Evolutionary conservation across 1,140 invertebrate species (phyloP), one percentile per base, ranked within the genome.

Genomic region (Rhagoletis pomonella): DNA sequence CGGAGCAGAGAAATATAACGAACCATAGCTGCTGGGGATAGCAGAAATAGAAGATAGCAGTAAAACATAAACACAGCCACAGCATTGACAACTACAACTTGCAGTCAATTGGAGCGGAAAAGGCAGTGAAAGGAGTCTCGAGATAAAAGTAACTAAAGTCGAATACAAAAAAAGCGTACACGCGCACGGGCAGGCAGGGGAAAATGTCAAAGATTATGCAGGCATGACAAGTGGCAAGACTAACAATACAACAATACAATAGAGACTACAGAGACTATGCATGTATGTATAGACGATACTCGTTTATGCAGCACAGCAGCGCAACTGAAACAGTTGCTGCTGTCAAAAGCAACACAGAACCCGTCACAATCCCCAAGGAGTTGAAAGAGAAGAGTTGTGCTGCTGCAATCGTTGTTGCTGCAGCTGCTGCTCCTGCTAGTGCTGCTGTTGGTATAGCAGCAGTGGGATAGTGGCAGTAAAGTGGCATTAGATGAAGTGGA

Each of bases 401-500:
- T 29, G 42, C 65, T 29, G 29, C 65, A n/a, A n/a, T 67, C 65
- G n/a, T 29, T 29, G 29, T 29, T 29, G 29, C 29, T 29, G n/a
- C n/a, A n/a, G n/a, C n/a, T n/a, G n/a, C n/a, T n/a, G n/a, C n/a
- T n/a, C n/a, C n/a, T n/a, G n/a, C n/a, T n/a, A 12, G 69, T 3
- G 47, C 17, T 10, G 44, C 14, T 1, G 44, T 6, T 55, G 19
- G 47, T 3, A 2, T n/a, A 42, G 50, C 73, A 29, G 29, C 29
- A 29, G 29, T 29, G 29, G 29, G 29, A 29, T 29, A 29, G 29
- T 29, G 44, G 73, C 73, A 81, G 44, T 81, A 81, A 81, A 81
- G 73, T 81, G 73, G 44, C n/a, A 81, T 81, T 81, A 81, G 73
- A 81, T 81, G 73, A 81, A 81, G 73, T 81, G 73, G 73, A 81